A percentile compares a stretch with the other conserved stretches of the same genome.
These are phyloP conservation scores for Trichomalopsis sarcophagae DNA, from an alignment of 1,140 invertebrate genomes.

Conservation along the genomic window DNA sequence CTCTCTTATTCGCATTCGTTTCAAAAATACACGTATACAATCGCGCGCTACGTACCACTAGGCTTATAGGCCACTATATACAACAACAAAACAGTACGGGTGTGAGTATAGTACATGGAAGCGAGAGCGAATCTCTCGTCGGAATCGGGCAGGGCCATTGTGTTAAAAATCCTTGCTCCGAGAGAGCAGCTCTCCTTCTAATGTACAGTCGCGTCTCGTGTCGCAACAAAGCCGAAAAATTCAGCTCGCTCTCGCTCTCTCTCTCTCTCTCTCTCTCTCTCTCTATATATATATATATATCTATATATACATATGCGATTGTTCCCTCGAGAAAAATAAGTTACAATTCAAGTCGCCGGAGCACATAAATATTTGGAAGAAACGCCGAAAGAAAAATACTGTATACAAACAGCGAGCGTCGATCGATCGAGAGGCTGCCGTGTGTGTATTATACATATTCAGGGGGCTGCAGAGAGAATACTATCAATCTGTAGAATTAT, in stretches of 20 bases:
- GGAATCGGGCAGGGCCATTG: not conserved
- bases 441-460: too few species aligned
- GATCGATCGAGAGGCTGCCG: too few species aligned
- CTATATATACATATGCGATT: not conserved
- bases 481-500: not conserved
- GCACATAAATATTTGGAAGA: not conserved
- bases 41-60: not conserved
- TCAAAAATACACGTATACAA: not conserved
- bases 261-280: too few species aligned
- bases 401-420: too few species aligned
- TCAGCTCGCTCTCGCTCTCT: too few species aligned
- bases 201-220: not conserved
- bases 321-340: conserved; percentile 17
- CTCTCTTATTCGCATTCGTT: not conserved
- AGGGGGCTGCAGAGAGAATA: not conserved
- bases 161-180: conserved; percentile 2
- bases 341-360: not conserved
- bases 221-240: conserved; percentile 1
- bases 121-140: not conserved
- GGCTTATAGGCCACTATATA: not conserved
- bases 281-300: too few species aligned
- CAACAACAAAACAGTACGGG: not conserved
- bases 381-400: not conserved
- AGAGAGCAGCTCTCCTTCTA: not conserved
- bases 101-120: not conserved